Percentiles rank a stretch among this genome's conserved stretches.
These are phyloP conservation scores for Esperia sulphurella DNA, from an alignment of 2,888 invertebrate species.

Conservation along the genomic window DNA sequence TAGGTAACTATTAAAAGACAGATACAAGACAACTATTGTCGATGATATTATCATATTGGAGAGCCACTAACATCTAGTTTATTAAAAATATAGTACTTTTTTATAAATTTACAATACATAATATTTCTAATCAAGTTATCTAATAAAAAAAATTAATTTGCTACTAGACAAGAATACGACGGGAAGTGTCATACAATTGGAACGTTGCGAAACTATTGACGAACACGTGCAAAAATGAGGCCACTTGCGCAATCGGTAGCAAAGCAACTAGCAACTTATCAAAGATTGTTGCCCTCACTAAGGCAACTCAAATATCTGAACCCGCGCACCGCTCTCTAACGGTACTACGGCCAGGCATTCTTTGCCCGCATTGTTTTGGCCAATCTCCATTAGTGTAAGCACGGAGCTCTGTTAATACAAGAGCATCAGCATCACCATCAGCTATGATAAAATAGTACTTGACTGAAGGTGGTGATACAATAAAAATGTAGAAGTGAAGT, in stretches of 20 bases:
- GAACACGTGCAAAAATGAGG: slow-evolving; percentile 67
- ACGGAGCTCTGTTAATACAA: slow-evolving; percentile 11
- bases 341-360: slow-evolving; percentile 41
- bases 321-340: slow-evolving; percentile 51
- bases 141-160: no score
- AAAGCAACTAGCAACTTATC: slow-evolving; percentile 38
- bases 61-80: no score
- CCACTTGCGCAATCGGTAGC: slow-evolving; percentile 58
- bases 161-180: background rate
- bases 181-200: slow-evolving; percentile 36
- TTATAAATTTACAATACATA: no score
- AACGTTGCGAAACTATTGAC: slow-evolving; percentile 54
- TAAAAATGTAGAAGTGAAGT: no score
- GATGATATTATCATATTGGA: no score
- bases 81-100: no score
- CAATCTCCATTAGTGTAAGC: slow-evolving; percentile 23
- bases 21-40: no score
- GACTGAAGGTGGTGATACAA: background rate
- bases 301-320: slow-evolving; percentile 37
- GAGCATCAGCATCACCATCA: background rate
- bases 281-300: slow-evolving; percentile 64
- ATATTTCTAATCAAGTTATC: no score
- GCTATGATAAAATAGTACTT: background rate
- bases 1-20: no score
- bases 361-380: slow-evolving; percentile 61